phyloP scores from a whole-genome alignment of 1,140 invertebrate species.

The Heterodera carotae region DNA sequence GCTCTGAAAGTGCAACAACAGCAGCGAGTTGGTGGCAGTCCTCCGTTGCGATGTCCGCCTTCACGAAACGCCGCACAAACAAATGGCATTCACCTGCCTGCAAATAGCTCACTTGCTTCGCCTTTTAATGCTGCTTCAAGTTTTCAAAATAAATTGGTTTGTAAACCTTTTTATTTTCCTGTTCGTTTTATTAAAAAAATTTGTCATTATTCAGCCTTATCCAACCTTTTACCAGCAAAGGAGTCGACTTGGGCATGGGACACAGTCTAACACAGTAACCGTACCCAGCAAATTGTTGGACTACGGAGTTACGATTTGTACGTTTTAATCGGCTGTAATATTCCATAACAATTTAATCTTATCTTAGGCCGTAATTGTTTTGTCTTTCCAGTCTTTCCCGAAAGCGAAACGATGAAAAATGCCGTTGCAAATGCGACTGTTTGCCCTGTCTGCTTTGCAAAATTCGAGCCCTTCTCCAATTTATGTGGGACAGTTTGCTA shows the following conservation, averaged over 20 bases:
- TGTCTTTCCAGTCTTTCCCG: neutral
- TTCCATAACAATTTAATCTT: too few species aligned
- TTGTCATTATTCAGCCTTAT: neutral
- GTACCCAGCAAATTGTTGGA: neutral
- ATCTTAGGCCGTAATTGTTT: too few species aligned
- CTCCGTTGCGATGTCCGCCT: too few species aligned
- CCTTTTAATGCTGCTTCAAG: neutral
- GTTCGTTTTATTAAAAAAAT: neutral
- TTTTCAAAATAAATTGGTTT: too few species aligned
- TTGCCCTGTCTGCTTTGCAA: constrained; percentile 1
- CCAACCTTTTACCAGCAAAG: neutral
- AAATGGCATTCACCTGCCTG: neutral
- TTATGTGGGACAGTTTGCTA: neutral
- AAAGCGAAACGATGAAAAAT: neutral
- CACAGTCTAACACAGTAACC: neutral
- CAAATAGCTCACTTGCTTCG: neutral
- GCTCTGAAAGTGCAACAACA: too few species aligned
- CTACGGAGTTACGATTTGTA: neutral
- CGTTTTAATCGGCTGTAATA: neutral
- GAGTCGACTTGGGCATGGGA: neutral
- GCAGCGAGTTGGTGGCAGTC: neutral
- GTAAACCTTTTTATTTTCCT: neutral
- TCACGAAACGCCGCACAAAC: too few species aligned
- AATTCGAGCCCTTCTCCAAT: neutral
- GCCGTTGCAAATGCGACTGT: neutral